A percentile compares a stretch with the other conserved stretches of the same genome.
phyloP scores from a whole-genome alignment of 2,797 vertebrate species.

The Scolopax rusticola region DNA sequence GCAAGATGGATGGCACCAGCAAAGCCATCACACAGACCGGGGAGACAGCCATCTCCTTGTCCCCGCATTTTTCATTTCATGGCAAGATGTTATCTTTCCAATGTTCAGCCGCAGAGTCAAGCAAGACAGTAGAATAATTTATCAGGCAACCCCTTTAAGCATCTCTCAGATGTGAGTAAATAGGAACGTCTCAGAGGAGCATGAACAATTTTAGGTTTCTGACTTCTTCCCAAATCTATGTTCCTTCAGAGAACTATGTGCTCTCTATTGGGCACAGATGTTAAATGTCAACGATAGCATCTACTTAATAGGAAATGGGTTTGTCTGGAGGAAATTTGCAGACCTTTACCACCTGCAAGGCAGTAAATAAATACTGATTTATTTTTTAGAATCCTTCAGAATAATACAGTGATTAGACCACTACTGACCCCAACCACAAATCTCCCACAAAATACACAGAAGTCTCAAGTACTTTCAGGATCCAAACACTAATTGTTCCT shows the following conservation, averaged over 20 bases:
- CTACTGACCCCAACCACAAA: neutral
- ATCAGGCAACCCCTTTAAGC: neutral
- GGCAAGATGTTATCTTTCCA: neutral
- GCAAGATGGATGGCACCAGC: slow-evolving; percentile 19
- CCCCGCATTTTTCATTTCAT: neutral
- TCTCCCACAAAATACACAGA: neutral
- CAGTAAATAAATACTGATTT: neutral
- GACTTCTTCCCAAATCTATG: neutral
- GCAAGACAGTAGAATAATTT: slow-evolving; percentile 23
- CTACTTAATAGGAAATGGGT: neutral
- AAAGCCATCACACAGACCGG: neutral
- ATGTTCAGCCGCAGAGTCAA: neutral
- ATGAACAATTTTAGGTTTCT: neutral
- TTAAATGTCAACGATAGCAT: slow-evolving; percentile 40
- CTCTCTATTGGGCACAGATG: slow-evolving; percentile 27
- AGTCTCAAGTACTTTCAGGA: neutral
- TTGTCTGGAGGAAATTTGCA: neutral
- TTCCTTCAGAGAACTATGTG: neutral
- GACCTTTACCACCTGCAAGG: slow-evolving; percentile 24
- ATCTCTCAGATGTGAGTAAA: slow-evolving; percentile 10
- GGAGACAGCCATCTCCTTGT: neutral
- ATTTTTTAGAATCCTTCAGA: neutral
- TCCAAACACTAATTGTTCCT: neutral
- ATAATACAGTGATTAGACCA: neutral
- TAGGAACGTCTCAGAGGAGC: neutral